A percentile compares a stretch with the other conserved stretches of the same genome.
Evolutionary conservation across 2,888 invertebrate species (phyloP).

Genomic region (Drosophila melanosoma): DNA sequence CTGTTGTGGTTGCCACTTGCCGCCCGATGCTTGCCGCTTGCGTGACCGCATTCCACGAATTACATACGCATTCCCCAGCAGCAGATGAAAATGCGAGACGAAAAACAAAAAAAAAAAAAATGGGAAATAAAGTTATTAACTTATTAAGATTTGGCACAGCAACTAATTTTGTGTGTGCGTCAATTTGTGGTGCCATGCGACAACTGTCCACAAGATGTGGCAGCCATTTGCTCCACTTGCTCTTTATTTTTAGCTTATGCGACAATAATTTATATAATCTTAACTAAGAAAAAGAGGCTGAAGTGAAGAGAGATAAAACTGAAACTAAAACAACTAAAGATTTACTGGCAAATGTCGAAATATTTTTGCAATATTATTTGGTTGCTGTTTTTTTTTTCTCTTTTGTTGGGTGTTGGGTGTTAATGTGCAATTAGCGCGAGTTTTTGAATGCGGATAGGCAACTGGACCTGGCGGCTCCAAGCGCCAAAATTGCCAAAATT

Average conservation of each 20-base stretch:
- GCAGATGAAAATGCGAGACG: slow-evolving; percentile 16
- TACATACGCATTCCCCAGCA: slow-evolving; percentile 27
- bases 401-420: slow-evolving; percentile 46
- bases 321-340: slow-evolving; percentile 47
- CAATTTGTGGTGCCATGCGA: slow-evolving; percentile 8
- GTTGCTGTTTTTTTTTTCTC: not conserved
- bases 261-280: slow-evolving; percentile 71
- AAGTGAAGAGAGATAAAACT: slow-evolving; percentile 23
- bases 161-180: slow-evolving; percentile 21
- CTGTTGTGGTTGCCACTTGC: slow-evolving; percentile 21
- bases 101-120: slow-evolving; percentile 5
- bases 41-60: slow-evolving; percentile 62
- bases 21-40: slow-evolving; percentile 21
- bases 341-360: slow-evolving; percentile 55
- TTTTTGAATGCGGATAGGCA: slow-evolving; percentile 17
- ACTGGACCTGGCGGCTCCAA: slow-evolving; percentile 9
- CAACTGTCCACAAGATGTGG: slow-evolving; percentile 24
- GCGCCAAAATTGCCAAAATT: slow-evolving; percentile 30
- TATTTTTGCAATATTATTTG: slow-evolving; percentile 18
- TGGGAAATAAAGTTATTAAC: slow-evolving; percentile 58
- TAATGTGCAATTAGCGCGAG: slow-evolving; percentile 69
- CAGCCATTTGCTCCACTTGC: slow-evolving; percentile 2
- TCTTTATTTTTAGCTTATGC: not conserved
- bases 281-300: slow-evolving; percentile 10
- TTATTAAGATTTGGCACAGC: slow-evolving; percentile 51